Conservation (phyloP, 2,888 invertebrate genomes). For the Aphidius colemani region DNA sequence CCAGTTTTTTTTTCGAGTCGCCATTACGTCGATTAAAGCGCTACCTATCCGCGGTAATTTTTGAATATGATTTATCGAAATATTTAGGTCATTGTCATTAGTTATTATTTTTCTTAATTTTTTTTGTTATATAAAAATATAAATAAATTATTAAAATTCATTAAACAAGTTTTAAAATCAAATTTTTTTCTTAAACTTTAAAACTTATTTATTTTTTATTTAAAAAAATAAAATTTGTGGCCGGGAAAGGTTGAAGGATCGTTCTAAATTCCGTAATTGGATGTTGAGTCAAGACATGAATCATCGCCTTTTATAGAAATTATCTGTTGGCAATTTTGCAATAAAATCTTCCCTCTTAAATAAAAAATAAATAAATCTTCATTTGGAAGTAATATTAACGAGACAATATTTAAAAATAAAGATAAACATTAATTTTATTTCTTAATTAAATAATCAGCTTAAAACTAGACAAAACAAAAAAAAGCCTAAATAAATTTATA, state of each 20-base stretch:
- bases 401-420: not conserved
- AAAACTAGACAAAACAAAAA: slow-evolving; percentile 9
- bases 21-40: too few relatives aligned
- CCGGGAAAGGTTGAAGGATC: slow-evolving; percentile 17
- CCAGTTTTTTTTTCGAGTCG: slow-evolving; percentile 21
- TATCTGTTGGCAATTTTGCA: slow-evolving; percentile 26
- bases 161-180: not conserved
- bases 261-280: slow-evolving; percentile 18
- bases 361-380: not conserved
- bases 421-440: not conserved
- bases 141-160: not conserved
- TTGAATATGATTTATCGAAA: not conserved
- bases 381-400: not conserved
- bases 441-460: not conserved
- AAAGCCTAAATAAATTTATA: not conserved
- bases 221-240: slow-evolving; percentile 19
- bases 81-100: slow-evolving; percentile 34
- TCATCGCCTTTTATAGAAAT: slow-evolving; percentile 34
- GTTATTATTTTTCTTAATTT: slow-evolving; percentile 1
- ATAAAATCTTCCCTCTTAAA: slow-evolving; percentile 9
- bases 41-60: too few relatives aligned
- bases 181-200: not conserved
- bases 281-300: slow-evolving; percentile 21
- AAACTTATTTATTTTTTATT: not conserved
- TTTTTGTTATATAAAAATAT: slow-evolving; percentile 12